Base-by-base conservation (phyloP, 2,797 vertebrate species). In the Chanos chanos region DNA sequence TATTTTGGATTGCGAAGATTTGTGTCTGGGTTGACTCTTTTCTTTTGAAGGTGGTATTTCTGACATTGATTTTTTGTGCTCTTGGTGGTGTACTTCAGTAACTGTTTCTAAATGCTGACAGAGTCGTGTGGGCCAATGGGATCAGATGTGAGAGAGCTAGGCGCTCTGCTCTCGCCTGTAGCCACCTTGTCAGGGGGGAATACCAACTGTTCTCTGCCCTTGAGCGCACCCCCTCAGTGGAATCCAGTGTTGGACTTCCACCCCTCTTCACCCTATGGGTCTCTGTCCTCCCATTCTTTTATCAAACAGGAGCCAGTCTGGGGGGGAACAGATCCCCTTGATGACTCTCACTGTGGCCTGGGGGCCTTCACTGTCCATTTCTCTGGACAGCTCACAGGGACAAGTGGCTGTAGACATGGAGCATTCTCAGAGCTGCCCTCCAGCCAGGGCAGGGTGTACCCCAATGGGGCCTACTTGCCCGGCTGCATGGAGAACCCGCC, bases 341-440 rank as follows among this genome's bases (percentile, higher is more conserved):
- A 98, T 68, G 96, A 98, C 71, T 87, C 87, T 30, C 94, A 98
- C 73, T 96, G 94, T 65, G 83, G 88, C 67, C 81, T 95, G 37
- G 96, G 95, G 81, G 96, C 96, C 80, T 97, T 98, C 86, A 98
- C 95, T 0, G 89, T 98, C 16, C 95, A 98, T 84, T 94, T 99
- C 88, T 94, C 95, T 0, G 94, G 95, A 16, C 95, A 98, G 83
- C 92, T 98, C 58, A 94, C 94, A 0, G 94, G 94, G 63, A 85
- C 95, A 0, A 94, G 94, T 1, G 93, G 93, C 59, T 96, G 94
- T 72, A 90, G 93, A 73, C 93, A 94, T 4, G 92, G 94, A 5
- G 79, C 94, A 19, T 96, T 95, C 54, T 89, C 90, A 1, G 92
- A 97, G 70, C 75, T 93, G 1, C 61, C 92, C 4, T 66, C 89